These are phyloP conservation scores for Turdus rufiventris DNA, from an alignment of 2,113 vertebrate genomes.

Conservation along the genomic window DNA sequence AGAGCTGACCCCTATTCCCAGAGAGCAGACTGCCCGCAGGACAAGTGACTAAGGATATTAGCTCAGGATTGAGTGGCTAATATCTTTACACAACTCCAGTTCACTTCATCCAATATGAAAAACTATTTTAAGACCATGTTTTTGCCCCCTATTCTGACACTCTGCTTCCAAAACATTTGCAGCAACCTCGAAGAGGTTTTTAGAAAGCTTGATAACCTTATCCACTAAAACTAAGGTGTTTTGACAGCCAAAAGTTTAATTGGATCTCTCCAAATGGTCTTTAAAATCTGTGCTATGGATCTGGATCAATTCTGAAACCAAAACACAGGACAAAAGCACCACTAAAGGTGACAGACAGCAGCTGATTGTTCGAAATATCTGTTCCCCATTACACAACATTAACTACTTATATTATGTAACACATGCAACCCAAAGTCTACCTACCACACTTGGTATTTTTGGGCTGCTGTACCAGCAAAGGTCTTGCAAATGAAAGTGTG, in stretches of 20 bases:
- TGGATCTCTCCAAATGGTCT: not conserved
- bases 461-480: not conserved
- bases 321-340: not conserved
- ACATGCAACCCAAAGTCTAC: not conserved
- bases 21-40: not conserved
- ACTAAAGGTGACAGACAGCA: not conserved
- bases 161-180: not conserved
- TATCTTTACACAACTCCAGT: not conserved
- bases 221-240: not conserved
- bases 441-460: not conserved
- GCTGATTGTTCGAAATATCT: not conserved
- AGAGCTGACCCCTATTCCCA: slow-evolving; percentile 12
- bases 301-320: not conserved
- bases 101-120: not conserved
- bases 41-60: not conserved
- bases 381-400: not conserved
- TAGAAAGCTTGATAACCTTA: not conserved
- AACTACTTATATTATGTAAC: not conserved
- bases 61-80: not conserved
- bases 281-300: not conserved
- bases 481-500: not conserved
- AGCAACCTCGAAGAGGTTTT: not conserved
- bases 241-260: not conserved
- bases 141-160: not conserved
- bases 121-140: not conserved